phyloP scores from a whole-genome alignment of 2,888 invertebrate genomes.

The Adela reaumurella region DNA sequence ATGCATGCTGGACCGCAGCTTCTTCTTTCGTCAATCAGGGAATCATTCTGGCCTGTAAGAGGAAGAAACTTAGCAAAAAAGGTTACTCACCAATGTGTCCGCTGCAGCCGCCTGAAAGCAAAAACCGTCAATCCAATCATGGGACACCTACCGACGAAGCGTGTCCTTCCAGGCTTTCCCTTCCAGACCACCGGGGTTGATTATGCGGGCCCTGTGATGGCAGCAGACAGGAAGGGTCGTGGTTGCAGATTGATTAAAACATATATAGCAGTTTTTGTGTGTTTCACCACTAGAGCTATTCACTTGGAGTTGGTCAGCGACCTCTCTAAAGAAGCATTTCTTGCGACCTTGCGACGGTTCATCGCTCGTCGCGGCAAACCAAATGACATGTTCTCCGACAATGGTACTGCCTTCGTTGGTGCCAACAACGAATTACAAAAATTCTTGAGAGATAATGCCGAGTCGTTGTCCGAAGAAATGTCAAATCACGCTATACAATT shows the following conservation, averaged over 20 bases:
- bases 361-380: slow-evolving; percentile 9
- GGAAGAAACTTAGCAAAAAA: not conserved
- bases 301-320: slow-evolving; percentile 8
- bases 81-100: not conserved
- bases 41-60: not conserved
- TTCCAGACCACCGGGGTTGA: slow-evolving; percentile 6
- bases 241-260: too few relatives aligned
- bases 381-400: slow-evolving; percentile 6
- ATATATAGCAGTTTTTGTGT: too few relatives aligned
- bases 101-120: not conserved
- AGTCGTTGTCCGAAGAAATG: too few relatives aligned
- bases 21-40: not conserved
- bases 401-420: slow-evolving; percentile 8
- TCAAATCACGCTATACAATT: too few relatives aligned
- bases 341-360: slow-evolving; percentile 4
- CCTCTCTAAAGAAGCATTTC: slow-evolving; percentile 7
- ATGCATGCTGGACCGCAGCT: not conserved
- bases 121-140: slow-evolving; percentile 3
- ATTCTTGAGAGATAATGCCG: too few relatives aligned
- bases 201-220: slow-evolving; percentile 1
- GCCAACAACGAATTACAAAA: slow-evolving; percentile 1
- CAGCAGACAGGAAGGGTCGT: too few relatives aligned
- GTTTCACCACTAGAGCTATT: slow-evolving; percentile 4
- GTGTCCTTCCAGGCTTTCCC: slow-evolving; percentile 7
- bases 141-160: slow-evolving; percentile 6